These are phyloP conservation scores for Cryptus armator DNA, from an alignment of 2,888 invertebrate genomes.

Conservation along the genomic window DNA sequence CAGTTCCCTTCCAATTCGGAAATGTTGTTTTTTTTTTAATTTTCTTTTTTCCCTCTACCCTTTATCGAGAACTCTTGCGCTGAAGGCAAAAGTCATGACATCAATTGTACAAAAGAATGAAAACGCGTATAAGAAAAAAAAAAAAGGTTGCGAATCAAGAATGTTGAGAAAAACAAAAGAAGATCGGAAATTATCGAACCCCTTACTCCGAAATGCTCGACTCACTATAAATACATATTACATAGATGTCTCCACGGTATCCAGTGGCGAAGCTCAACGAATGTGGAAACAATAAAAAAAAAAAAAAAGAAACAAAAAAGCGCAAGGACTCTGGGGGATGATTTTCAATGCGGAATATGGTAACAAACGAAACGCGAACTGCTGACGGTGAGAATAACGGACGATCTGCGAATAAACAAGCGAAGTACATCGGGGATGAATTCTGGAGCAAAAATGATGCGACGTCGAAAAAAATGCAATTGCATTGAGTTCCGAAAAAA, in stretches of 20 bases:
- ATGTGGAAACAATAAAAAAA: slow-evolving; percentile 34
- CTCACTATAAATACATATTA: slow-evolving; percentile 27
- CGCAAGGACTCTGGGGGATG: neutral
- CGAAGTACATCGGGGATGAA: neutral
- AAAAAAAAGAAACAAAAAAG: slow-evolving; percentile 10
- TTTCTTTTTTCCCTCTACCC: slow-evolving; percentile 40
- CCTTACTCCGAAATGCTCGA: slow-evolving; percentile 15
- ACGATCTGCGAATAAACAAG: slow-evolving; percentile 3
- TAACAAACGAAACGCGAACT: slow-evolving; percentile 1
- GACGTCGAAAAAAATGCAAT: slow-evolving; percentile 18
- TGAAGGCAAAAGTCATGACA: neutral
- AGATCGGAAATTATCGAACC: slow-evolving; percentile 8
- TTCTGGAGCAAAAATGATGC: neutral
- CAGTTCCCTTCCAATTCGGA: slow-evolving; percentile 33
- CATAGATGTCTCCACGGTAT: slow-evolving; percentile 36
- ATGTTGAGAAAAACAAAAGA: neutral
- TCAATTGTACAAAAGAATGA: slow-evolving; percentile 13
- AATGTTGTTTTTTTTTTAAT: slow-evolving; percentile 32
- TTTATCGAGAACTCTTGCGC: slow-evolving; percentile 44
- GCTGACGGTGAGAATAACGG: neutral
- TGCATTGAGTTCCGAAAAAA: neutral
- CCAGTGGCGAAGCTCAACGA: slow-evolving; percentile 51
- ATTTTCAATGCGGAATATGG: slow-evolving; percentile 1
- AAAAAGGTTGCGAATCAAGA: slow-evolving; percentile 21
- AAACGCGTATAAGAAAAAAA: slow-evolving; percentile 1